Evolutionary conservation across 2,113 vertebrate species (phyloP).

Genomic region (Plecturocebus donacophilus): DNA sequence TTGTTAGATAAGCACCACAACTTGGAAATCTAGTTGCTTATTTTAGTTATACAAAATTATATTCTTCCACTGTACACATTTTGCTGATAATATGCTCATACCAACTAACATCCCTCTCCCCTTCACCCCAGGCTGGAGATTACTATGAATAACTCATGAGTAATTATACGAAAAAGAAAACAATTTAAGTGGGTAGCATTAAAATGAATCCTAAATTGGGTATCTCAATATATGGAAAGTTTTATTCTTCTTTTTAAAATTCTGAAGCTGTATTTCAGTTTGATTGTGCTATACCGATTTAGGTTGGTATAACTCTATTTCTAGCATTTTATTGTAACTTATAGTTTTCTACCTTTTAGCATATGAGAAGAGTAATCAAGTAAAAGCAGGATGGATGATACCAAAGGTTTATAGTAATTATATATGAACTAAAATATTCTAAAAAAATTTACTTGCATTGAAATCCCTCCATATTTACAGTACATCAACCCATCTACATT

Average conservation of each 20-base stretch:
- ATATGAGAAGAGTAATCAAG: constrained; percentile 8
- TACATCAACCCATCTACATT: background rate
- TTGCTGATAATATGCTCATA: background rate
- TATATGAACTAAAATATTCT: constrained; percentile 4
- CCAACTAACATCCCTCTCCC: too few relatives aligned
- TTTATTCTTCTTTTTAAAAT: constrained; percentile 49
- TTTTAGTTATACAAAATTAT: constrained; percentile 27
- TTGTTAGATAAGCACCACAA: constrained; percentile 48
- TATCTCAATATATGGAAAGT: background rate
- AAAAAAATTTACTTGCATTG: constrained; percentile 29
- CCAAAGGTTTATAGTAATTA: constrained; percentile 16
- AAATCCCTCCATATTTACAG: background rate
- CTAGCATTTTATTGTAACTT: background rate
- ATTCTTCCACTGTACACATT: background rate
- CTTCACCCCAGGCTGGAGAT: background rate
- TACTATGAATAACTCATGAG: background rate
- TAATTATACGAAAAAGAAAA: background rate
- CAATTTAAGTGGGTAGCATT: background rate
- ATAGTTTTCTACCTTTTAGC: constrained; percentile 25
- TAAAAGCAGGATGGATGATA: constrained; percentile 15
- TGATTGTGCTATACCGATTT: background rate
- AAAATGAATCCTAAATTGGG: constrained; percentile 34
- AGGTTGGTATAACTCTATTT: background rate
- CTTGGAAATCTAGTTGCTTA: constrained; percentile 38
- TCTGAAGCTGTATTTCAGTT: background rate